These are phyloP conservation scores for Drosophila littoralis DNA, from an alignment of 1,140 invertebrate genomes.

Conservation along the genomic window DNA sequence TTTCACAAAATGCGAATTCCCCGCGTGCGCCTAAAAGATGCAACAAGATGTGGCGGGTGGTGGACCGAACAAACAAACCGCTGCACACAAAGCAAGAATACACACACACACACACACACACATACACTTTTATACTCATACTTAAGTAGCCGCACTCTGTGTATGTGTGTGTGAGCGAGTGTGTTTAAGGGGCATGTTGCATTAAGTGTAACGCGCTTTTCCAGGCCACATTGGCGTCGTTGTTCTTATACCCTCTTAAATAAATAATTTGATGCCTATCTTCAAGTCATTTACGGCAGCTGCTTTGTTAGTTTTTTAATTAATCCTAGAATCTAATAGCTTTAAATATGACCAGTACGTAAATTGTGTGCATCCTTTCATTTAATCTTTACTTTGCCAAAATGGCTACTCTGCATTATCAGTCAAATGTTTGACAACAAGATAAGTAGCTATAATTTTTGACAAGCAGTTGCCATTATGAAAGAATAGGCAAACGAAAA, in stretches of 20 bases:
- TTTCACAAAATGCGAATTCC: slow-evolving; percentile 43
- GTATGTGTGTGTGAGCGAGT: slow-evolving; percentile 28
- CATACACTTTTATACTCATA: slow-evolving; percentile 25
- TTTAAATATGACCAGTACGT: background rate
- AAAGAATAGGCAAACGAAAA: background rate
- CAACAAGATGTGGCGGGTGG: slow-evolving; percentile 70
- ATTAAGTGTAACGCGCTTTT: slow-evolving; percentile 52
- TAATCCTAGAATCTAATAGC: background rate
- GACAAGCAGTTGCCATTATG: background rate
- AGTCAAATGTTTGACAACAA: background rate
- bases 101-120: slow-evolving; percentile 12
- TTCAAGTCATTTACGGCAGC: background rate
- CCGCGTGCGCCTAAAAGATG: slow-evolving; percentile 72
- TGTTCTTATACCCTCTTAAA: slow-evolving; percentile 29
- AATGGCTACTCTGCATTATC: no score
- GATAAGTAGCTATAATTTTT: background rate
- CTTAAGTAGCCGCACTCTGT: slow-evolving; percentile 66
- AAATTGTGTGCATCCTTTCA: no score
- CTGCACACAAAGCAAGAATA: slow-evolving; percentile 31
- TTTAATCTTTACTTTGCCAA: no score
- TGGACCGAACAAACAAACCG: slow-evolving; percentile 67
- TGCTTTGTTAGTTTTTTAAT: slow-evolving; percentile 3
- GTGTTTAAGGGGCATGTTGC: slow-evolving; percentile 21
- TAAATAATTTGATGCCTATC: slow-evolving; percentile 9
- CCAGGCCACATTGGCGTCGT: slow-evolving; percentile 30